phyloP scores from a whole-genome alignment of 2,888 invertebrate genomes.

The Tridacna gigas region DNA sequence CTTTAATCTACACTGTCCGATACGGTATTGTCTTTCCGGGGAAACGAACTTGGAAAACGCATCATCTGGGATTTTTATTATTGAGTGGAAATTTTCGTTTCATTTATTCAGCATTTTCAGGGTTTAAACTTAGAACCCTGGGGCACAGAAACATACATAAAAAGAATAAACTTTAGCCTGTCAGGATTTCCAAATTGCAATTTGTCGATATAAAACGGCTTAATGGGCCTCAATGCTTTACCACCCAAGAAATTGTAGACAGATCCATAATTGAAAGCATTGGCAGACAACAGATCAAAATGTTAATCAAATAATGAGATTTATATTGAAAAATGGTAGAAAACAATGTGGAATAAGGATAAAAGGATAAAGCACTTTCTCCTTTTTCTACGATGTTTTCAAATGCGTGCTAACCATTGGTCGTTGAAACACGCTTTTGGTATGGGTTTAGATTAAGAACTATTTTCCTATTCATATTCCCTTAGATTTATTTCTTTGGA shows the following conservation, averaged over 20 bases:
- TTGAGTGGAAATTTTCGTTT: no score
- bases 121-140: not conserved
- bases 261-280: not conserved
- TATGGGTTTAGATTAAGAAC: not conserved
- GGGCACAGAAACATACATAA: not conserved
- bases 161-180: not conserved
- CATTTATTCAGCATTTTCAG: no score
- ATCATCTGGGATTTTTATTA: no score
- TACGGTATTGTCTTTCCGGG: no score
- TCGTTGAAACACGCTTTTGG: not conserved
- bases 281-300: not conserved
- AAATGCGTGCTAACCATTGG: no score
- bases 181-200: not conserved
- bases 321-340: not conserved
- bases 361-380: not conserved
- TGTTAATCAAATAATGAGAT: not conserved
- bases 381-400: conserved; percentile 6
- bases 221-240: not conserved
- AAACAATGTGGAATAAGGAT: not conserved
- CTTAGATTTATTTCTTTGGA: no score
- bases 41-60: no score
- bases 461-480: not conserved
- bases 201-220: not conserved
- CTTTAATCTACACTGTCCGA: no score
- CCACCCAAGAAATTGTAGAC: not conserved